These are phyloP conservation scores for Cladopsammia gracilis DNA, from an alignment of 64 coral and sea anemone species.

Conservation along the genomic window DNA sequence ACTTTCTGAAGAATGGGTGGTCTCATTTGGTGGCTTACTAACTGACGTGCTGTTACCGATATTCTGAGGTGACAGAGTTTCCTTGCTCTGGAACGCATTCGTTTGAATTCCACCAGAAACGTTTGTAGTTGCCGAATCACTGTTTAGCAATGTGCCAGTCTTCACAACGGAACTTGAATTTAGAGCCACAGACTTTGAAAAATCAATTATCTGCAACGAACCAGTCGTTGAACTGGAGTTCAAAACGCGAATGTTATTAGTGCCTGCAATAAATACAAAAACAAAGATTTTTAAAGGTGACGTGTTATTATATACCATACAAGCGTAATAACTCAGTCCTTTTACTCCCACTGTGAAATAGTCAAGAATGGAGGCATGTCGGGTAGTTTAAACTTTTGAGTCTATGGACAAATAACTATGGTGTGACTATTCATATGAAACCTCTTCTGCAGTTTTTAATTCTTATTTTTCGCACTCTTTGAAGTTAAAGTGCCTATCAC, in stretches of 20 bases:
- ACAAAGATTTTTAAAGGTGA: not conserved
- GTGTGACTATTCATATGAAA: no score
- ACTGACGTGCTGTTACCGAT: not conserved
- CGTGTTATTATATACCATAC: no score
- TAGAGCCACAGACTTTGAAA: not conserved
- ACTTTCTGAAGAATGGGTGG: not conserved
- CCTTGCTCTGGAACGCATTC: not conserved
- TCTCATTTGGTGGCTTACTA: not conserved
- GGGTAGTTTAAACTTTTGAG: no score
- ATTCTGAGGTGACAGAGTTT: not conserved
- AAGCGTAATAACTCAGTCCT: no score
- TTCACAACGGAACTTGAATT: not conserved
- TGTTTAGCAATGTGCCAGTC: no score
- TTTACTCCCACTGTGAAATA: no score
- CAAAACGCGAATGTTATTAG: not conserved
- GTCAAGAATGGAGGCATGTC: no score
- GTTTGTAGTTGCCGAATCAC: not conserved
- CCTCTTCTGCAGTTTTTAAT: no score
- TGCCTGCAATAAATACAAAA: not conserved
- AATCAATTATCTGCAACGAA: not conserved
- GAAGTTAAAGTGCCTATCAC: no score
- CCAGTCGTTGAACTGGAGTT: not conserved
- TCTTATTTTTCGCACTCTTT: no score
- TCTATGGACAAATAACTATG: no score
- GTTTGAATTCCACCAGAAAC: not conserved